Evolutionary conservation across 35 echinoderm and acorn worm species (phyloP).

Genomic region (Ophiothrix spiculata): DNA sequence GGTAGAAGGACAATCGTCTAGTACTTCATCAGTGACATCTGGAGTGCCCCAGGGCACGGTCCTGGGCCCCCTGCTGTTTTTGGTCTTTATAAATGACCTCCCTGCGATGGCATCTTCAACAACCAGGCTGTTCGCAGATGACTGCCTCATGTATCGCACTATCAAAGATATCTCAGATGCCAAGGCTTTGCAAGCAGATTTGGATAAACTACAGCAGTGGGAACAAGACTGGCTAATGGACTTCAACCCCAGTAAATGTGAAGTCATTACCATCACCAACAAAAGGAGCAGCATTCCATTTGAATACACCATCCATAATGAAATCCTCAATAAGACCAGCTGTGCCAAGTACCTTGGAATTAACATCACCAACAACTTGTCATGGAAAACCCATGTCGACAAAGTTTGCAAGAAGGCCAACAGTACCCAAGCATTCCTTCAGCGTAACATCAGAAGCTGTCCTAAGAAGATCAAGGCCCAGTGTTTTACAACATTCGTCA

Average conservation of each 20-base stretch:
- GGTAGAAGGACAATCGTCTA: slow-evolving; percentile 18
- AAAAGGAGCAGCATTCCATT: slow-evolving; percentile 5
- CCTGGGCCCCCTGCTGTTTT: too few relatives aligned
- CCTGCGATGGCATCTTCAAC: neutral
- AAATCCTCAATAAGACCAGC: slow-evolving; percentile 2
- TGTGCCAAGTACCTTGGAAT: slow-evolving; percentile 17
- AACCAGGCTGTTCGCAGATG: slow-evolving; percentile 28
- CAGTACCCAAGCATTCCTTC: slow-evolving; percentile 20
- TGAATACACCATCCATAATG: slow-evolving; percentile 8
- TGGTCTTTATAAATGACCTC: too few relatives aligned
- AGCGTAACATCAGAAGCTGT: slow-evolving; percentile 16
- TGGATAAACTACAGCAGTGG: slow-evolving; percentile 10
- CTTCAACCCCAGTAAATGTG: slow-evolving; percentile 20
- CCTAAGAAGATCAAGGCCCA: slow-evolving; percentile 6
- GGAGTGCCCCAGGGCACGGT: slow-evolving; percentile 35
- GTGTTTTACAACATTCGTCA: slow-evolving; percentile 9
- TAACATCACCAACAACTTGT: slow-evolving; percentile 5
- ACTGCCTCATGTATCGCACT: slow-evolving; percentile 13
- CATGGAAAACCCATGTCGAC: slow-evolving; percentile 9
- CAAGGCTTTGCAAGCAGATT: neutral
- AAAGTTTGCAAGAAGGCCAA: neutral
- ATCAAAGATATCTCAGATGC: neutral
- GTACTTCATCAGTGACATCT: neutral
- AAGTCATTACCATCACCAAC: slow-evolving; percentile 1
- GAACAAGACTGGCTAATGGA: slow-evolving; percentile 20